Base-by-base conservation (phyloP, 2,113 vertebrate genomes). In the Syngnathus scovelli region DNA sequence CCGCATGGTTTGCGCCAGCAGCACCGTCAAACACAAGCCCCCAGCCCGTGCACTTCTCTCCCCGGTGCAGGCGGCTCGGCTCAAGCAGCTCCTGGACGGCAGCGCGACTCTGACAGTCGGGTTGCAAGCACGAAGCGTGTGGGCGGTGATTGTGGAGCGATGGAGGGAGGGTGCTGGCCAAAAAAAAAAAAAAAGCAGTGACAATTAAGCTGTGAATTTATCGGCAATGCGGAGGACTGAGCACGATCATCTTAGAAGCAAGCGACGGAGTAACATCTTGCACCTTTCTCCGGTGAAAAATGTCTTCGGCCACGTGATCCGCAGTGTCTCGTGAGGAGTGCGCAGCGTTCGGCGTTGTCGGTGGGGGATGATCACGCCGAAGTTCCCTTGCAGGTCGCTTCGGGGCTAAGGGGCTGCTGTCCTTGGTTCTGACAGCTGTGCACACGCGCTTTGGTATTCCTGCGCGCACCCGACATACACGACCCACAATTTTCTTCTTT, bases 341-440 rank as follows among this genome's bases (percentile, higher is more conserved):
- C 48, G 37, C 59, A 23, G 65, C 59, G 61, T 72, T 68, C 73
- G 33, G 27, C 27, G 27, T 3, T 33, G 27, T 33, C 27, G 27
- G 27, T 33, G 27, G 56, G 70, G 62, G 54, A 71, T 64, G 77
- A 61, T 63, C 61, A 15, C 52, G 61, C 70, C 64, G 69, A 67
- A 72, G 70, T 66, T 71, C 61, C 67, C 76, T 56, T 66, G 52
- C 55, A 85, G 68, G 44, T 72, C 64, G 59, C 74, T 80, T 68
- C 66, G 27, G 68, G 76, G 23, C 70, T 81, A 63, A 80, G 83
- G 75, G 74, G 81, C 72, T 89, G 86, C 82, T 92, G 90, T 91
- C 91, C 91, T 87, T 87, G 90, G 89, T 91, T 74, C 91, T 91
- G 87, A 90, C 88, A 91, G 88, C 85, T 88, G 90, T 88, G 88